phyloP scores from a whole-genome alignment of 2,113 vertebrate species.

The Murina feae region DNA sequence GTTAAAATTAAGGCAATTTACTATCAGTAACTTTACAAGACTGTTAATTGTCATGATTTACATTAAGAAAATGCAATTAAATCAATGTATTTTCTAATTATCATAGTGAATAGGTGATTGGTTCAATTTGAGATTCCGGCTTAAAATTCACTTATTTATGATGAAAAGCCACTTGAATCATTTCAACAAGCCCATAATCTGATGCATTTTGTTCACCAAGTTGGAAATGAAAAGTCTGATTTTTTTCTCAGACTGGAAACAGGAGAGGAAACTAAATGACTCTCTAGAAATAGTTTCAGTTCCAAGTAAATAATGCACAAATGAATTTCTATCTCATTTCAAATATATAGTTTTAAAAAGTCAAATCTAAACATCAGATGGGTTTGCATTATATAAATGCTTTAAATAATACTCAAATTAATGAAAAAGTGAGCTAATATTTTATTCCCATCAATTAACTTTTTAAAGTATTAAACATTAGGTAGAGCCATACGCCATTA shows the following conservation, averaged over 20 bases:
- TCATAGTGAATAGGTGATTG: not conserved
- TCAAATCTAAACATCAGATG: not conserved
- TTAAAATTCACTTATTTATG: constrained; percentile 50
- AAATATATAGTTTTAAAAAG: constrained; percentile 37
- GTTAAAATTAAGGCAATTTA: constrained; percentile 33
- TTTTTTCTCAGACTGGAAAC: not conserved
- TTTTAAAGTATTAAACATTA: constrained; percentile 31
- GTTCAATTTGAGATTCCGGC: not conserved
- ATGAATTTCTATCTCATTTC: not conserved
- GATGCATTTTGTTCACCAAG: not conserved
- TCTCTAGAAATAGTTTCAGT: constrained; percentile 39
- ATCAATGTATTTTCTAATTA: constrained; percentile 49
- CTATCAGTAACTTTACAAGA: constrained; percentile 7
- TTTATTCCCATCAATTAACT: constrained; percentile 9
- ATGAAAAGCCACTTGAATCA: constrained; percentile 45
- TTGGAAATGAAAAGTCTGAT: constrained; percentile 1
- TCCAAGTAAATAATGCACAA: constrained; percentile 45
- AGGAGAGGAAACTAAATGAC: constrained; percentile 27
- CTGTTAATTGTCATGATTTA: constrained; percentile 35
- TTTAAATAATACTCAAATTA: not conserved
- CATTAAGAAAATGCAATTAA: constrained; percentile 33
- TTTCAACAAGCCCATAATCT: constrained; percentile 21
- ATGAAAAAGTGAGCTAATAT: constrained; percentile 1
- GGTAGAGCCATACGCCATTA: constrained; percentile 13
- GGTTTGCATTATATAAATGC: constrained; percentile 45